A percentile compares a stretch with the other conserved stretches of the same genome.
Evolutionary conservation across 2,888 invertebrate species (phyloP).

Genomic region (Melinaea menophilus): DNA sequence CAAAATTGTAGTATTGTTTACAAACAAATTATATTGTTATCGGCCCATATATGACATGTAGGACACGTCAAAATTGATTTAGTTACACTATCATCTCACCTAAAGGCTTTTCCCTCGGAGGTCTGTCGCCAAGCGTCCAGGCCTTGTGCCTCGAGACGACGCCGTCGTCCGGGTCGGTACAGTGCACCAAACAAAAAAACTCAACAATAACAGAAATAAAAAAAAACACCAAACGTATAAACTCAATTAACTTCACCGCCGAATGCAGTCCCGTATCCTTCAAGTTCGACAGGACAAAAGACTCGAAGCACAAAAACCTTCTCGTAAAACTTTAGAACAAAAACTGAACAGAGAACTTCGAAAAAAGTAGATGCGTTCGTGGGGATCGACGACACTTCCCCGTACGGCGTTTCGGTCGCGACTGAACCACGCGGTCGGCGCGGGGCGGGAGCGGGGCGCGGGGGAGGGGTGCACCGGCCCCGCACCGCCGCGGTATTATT

Average conservation of each 20-base stretch:
- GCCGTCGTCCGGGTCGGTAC: slow-evolving; percentile 71
- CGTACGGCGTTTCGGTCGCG: slow-evolving; percentile 67
- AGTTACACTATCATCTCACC: slow-evolving; percentile 47
- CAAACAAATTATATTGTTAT: slow-evolving; percentile 27
- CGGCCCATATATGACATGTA: slow-evolving; percentile 13
- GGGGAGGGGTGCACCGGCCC: slow-evolving; percentile 39
- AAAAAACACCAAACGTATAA: slow-evolving; percentile 71
- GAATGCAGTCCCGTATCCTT: slow-evolving; percentile 60
- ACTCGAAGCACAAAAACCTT: slow-evolving; percentile 68
- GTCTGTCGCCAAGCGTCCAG: slow-evolving; percentile 67
- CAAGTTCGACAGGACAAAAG: slow-evolving; percentile 58
- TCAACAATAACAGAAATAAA: slow-evolving; percentile 68
- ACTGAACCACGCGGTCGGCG: slow-evolving; percentile 74
- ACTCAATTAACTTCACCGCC: slow-evolving; percentile 66
- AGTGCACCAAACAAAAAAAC: slow-evolving; percentile 78
- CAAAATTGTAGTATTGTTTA: slow-evolving; percentile 25
- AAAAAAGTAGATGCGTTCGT: slow-evolving; percentile 70
- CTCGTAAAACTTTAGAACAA: slow-evolving; percentile 72
- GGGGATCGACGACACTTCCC: slow-evolving; percentile 73
- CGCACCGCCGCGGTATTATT: slow-evolving; percentile 74
- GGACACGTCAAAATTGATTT: slow-evolving; percentile 15
- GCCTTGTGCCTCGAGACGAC: slow-evolving; percentile 66
- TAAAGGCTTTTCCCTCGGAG: slow-evolving; percentile 72
- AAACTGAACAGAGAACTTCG: slow-evolving; percentile 72
- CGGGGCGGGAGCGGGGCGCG: slow-evolving; percentile 43